phyloP scores from a whole-genome alignment of 2,888 invertebrate species.

The Mesochorus sp. region DNA sequence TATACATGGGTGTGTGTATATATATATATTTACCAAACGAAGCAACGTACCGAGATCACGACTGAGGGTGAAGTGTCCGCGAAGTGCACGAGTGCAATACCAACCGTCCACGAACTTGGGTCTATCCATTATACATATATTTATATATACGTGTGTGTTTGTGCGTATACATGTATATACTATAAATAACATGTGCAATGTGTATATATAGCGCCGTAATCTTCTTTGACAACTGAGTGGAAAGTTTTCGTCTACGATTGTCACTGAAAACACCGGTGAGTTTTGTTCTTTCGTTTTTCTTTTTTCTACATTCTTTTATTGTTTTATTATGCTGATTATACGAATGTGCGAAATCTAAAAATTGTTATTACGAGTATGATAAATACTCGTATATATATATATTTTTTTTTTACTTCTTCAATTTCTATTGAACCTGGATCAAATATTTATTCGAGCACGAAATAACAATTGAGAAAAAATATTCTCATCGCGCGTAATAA shows the following conservation, averaged over 20 bases:
- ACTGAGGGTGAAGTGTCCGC: slow-evolving; percentile 54
- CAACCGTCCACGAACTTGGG: slow-evolving; percentile 59
- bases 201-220: slow-evolving; percentile 36
- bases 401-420: too few species aligned
- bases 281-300: not conserved
- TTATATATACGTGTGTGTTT: not conserved
- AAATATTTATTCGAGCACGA: too few species aligned
- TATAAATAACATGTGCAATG: slow-evolving; percentile 26
- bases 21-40: slow-evolving; percentile 11
- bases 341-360: too few species aligned
- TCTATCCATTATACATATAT: slow-evolving; percentile 27
- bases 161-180: not conserved
- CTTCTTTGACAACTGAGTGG: slow-evolving; percentile 58
- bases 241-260: slow-evolving; percentile 51
- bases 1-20: not conserved
- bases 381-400: too few species aligned
- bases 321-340: too few species aligned
- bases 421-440: too few species aligned
- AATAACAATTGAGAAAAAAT: too few species aligned
- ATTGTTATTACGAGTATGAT: too few species aligned
- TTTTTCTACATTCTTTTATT: too few species aligned
- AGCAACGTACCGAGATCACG: slow-evolving; percentile 34
- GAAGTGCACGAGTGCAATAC: slow-evolving; percentile 56
- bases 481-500: too few species aligned
- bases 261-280: slow-evolving; percentile 35